Percentiles rank a stretch among this genome's conserved stretches.
Conservation (phyloP, 2,113 vertebrate genomes). For the Sapajus apella region DNA sequence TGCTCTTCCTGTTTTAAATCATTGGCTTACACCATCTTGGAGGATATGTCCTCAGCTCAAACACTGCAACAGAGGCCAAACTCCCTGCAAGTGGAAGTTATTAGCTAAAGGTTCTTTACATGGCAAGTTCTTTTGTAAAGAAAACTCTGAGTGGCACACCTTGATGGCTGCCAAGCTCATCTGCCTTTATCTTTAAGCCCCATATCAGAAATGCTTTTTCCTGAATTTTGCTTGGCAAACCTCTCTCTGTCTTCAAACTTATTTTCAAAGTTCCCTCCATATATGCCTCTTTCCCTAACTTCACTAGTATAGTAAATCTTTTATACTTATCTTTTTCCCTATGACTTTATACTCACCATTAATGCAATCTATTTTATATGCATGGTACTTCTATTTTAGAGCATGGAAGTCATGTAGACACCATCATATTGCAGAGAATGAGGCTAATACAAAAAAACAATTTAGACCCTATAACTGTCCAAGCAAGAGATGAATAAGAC, state of each 20-base stretch:
- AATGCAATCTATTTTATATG: not conserved
- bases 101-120: not conserved
- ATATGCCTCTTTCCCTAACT: not conserved
- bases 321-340: not conserved
- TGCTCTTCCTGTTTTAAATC: accelerated
- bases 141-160: not conserved
- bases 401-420: not conserved
- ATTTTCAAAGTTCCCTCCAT: not conserved
- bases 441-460: not conserved
- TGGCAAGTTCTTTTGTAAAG: not conserved
- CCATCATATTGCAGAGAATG: not conserved
- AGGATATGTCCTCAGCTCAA: not conserved
- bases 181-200: not conserved
- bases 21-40: not conserved
- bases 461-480: not conserved
- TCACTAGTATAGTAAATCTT: not conserved
- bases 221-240: not conserved
- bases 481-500: not conserved
- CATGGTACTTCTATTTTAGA: not conserved
- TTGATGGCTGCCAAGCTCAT: not conserved
- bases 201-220: not conserved
- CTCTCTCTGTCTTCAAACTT: not conserved
- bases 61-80: not conserved
- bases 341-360: not conserved
- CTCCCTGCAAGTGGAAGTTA: not conserved